A percentile compares a stretch with the other conserved stretches of the same genome.
Evolutionary conservation across 2,797 vertebrate species (phyloP).

Genomic region (Kryptopterus vitreolus): DNA sequence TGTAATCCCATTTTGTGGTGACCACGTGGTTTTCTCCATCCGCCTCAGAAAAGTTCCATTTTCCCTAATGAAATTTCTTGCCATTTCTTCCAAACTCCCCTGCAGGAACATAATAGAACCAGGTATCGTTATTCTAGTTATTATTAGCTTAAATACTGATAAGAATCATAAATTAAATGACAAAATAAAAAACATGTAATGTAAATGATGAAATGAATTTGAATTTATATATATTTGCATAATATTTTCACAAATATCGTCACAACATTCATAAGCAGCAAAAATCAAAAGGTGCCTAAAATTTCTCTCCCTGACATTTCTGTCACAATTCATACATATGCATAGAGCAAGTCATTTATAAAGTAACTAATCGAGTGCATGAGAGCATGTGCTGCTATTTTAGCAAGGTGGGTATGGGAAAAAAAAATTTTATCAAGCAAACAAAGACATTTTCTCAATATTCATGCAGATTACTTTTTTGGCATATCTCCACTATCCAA

Average conservation of each 20-base stretch:
- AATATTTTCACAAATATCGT: too few species aligned
- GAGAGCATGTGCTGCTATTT: not conserved
- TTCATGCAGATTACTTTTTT: not conserved
- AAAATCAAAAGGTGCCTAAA: not conserved
- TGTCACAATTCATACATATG: too few species aligned
- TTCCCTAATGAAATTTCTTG: conserved; percentile 65
- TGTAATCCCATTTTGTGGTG: conserved; percentile 46
- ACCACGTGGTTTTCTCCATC: conserved; percentile 71
- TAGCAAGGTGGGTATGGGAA: not conserved
- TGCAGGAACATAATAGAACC: conserved; percentile 45
- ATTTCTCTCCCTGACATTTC: too few species aligned
- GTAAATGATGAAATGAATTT: too few species aligned
- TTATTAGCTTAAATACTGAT: not conserved
- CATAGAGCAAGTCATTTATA: not conserved
- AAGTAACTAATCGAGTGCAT: not conserved
- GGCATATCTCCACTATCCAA: not conserved
- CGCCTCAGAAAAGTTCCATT: conserved; percentile 62
- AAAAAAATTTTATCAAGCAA: not conserved
- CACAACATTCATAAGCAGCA: not conserved
- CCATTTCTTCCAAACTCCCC: conserved; percentile 52
- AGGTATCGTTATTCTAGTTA: not conserved
- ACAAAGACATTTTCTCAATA: not conserved
- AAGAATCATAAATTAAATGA: not conserved
- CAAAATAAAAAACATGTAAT: not conserved
- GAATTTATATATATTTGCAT: too few species aligned